Conservation (phyloP, 2,888 invertebrate genomes). For the Drosophila atripex region DNA sequence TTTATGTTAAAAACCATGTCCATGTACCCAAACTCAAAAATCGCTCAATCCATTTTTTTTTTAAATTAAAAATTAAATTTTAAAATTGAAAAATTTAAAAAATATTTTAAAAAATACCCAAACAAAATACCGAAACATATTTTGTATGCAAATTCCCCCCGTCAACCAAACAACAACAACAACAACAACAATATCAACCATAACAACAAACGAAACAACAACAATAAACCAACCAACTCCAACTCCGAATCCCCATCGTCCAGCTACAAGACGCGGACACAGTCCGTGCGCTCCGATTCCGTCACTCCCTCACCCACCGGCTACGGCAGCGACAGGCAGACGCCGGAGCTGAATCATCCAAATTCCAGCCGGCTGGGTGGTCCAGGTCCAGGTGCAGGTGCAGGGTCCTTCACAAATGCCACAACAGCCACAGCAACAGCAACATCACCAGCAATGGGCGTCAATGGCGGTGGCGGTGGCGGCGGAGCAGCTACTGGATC, state of each 20-base stretch:
- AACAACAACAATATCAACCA: conserved; percentile 38
- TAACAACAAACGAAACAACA: conserved; percentile 40
- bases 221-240: conserved; percentile 32
- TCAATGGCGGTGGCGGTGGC: conserved; percentile 9
- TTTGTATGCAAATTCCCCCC: conserved; percentile 62
- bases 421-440: conserved; percentile 31
- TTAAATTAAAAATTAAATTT: conserved; percentile 20
- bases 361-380: conserved; percentile 35
- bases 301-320: conserved; percentile 91
- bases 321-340: conserved; percentile 84
- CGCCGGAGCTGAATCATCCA: conserved; percentile 80
- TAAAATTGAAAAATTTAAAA: conserved; percentile 24
- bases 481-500: conserved; percentile 25
- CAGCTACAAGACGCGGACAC: conserved; percentile 84
- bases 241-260: conserved; percentile 16
- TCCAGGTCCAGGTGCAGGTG: conserved; percentile 43
- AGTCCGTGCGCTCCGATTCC: conserved; percentile 87
- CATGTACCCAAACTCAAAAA: conserved; percentile 30
- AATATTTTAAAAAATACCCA: conserved; percentile 9
- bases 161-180: conserved; percentile 41
- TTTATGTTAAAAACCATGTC: conserved; percentile 23
- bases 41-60: conserved; percentile 48
- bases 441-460: conserved; percentile 34
- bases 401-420: conserved; percentile 46
- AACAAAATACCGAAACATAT: conserved; percentile 51